A percentile compares a stretch with the other conserved stretches of the same genome.
These are phyloP conservation scores for Pampusana beccarii DNA, from an alignment of 2,113 vertebrate genomes.

Conservation along the genomic window DNA sequence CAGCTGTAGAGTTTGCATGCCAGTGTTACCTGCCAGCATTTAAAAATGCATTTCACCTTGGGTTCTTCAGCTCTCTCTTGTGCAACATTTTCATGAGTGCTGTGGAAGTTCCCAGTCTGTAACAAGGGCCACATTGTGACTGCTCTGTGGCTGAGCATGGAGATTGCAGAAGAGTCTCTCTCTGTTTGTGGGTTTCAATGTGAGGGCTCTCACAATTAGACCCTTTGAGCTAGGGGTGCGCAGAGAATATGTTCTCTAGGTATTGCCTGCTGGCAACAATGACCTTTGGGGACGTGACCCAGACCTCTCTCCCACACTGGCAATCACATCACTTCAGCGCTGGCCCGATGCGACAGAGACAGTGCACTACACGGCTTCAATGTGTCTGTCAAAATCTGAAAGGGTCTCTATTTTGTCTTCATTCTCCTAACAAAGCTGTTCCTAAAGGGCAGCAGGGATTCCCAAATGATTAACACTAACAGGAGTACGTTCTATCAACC, in stretches of 20 bases:
- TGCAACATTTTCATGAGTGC: accelerated
- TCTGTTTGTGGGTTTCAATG: background rate
- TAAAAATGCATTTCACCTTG: background rate
- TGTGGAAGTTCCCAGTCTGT: background rate
- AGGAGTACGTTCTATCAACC: constrained; percentile 1
- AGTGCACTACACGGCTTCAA: background rate
- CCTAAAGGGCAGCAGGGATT: constrained; percentile 20
- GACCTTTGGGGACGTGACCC: constrained; percentile 51
- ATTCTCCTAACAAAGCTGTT: background rate
- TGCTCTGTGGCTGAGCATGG: accelerated
- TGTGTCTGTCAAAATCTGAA: constrained; percentile 7
- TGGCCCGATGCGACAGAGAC: background rate
- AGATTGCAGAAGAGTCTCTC: constrained; percentile 32
- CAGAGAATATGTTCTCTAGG: constrained; percentile 13
- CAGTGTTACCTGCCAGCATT: background rate
- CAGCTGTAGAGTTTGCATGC: background rate
- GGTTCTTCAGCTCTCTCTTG: background rate
- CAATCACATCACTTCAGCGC: background rate
- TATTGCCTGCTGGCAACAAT: constrained; percentile 43
- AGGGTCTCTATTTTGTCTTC: constrained; percentile 18
- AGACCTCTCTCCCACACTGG: constrained; percentile 8
- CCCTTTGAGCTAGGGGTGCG: constrained; percentile 21
- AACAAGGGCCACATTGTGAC: constrained; percentile 38
- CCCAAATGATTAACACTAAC: background rate
- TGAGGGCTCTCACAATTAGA: constrained; percentile 29